Evolutionary conservation across 2,888 invertebrate species (phyloP).

Genomic region (Eumerus sabulonum): DNA sequence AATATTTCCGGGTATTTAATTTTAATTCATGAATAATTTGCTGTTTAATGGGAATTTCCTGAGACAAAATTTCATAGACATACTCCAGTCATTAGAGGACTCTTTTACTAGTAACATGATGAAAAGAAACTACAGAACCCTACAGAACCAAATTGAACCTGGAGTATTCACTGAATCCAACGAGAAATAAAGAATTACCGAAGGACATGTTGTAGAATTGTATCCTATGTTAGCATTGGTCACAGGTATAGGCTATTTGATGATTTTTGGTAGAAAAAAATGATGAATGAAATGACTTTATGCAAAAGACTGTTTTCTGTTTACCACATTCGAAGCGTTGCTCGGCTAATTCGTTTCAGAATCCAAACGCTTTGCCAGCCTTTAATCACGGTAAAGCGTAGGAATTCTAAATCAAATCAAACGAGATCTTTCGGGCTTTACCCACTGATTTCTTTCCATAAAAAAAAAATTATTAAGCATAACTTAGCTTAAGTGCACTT

Average conservation of each 20-base stretch:
- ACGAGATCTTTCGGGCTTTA: conserved; percentile 48
- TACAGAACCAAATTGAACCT: conserved; percentile 64
- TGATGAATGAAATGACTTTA: no score
- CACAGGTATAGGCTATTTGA: no score
- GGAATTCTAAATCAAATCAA: conserved; percentile 94
- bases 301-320: no score
- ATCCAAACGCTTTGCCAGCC: conserved; percentile 96
- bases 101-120: no score
- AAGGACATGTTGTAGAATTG: no score
- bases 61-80: conserved; percentile 8
- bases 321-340: conserved; percentile 37
- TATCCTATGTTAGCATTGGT: no score
- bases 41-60: conserved; percentile 70
- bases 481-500: no score
- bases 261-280: no score
- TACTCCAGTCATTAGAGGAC: conserved; percentile 9
- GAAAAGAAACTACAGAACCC: conserved; percentile 55
- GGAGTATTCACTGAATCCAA: conserved; percentile 33
- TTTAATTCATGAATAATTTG: conserved; percentile 72
- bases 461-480: no score
- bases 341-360: conserved; percentile 88
- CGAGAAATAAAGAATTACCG: no score
- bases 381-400: conserved; percentile 92
- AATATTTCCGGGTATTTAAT: conserved; percentile 72
- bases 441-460: no score